A percentile compares a stretch with the other conserved stretches of the same genome.
These are phyloP conservation scores for Physeter macrocephalus DNA, from an alignment of 2,113 vertebrate species.

Conservation along the genomic window DNA sequence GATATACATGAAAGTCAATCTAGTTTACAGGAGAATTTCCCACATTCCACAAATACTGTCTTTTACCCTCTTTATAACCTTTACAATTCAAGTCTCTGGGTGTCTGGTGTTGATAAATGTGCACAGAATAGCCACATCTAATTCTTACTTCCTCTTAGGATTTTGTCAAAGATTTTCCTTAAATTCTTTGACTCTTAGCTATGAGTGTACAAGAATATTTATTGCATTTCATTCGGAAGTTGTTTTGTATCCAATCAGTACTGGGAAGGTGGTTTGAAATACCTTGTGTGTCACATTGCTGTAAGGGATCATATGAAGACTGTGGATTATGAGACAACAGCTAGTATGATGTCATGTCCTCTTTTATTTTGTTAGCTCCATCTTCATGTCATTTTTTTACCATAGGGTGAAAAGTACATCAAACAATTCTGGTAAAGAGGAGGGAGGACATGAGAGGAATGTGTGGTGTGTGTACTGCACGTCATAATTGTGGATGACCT, in stretches of 20 bases:
- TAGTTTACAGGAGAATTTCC: background rate
- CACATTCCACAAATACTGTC: background rate
- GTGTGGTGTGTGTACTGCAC: background rate
- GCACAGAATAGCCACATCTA: background rate
- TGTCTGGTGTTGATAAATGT: background rate
- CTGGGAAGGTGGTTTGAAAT: background rate
- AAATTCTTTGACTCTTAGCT: background rate
- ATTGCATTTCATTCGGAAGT: background rate
- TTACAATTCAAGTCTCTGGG: background rate
- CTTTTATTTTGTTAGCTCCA: background rate
- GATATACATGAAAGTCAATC: background rate
- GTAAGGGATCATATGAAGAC: background rate
- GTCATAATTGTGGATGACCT: background rate
- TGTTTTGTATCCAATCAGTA: background rate
- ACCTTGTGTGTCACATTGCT: background rate
- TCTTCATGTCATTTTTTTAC: background rate
- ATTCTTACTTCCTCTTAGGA: background rate
- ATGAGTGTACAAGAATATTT: background rate
- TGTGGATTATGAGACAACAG: background rate
- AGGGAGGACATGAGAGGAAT: background rate
- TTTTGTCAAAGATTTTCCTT: background rate
- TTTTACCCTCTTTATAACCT: background rate
- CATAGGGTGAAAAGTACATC: background rate
- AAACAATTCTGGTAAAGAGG: background rate
- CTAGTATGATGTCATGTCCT: background rate